A percentile compares a stretch with the other conserved stretches of the same genome.
Conservation (phyloP, 2,113 vertebrate genomes). For the Panthera tigris region DNA sequence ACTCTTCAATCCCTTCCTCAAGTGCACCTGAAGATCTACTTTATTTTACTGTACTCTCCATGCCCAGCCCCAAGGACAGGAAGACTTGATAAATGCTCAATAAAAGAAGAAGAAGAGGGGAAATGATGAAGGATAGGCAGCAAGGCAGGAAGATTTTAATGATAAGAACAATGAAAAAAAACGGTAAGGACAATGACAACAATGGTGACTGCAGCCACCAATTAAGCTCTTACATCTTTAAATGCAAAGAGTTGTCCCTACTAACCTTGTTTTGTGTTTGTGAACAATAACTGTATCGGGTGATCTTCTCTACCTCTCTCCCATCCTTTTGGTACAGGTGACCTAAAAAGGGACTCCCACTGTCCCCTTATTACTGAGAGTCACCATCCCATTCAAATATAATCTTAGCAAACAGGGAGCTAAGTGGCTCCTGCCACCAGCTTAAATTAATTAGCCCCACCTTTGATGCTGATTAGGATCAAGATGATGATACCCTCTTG, state of each 20-base stretch:
- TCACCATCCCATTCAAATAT: neutral
- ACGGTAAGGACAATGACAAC: neutral
- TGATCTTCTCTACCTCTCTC: neutral
- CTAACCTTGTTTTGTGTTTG: neutral
- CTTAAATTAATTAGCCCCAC: slow-evolving; percentile 29
- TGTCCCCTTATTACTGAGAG: neutral
- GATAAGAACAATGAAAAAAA: neutral
- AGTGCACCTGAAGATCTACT: neutral
- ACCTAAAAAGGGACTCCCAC: neutral
- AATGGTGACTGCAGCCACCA: neutral
- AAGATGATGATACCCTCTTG: neutral
- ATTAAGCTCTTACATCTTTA: neutral
- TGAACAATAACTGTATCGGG: neutral
- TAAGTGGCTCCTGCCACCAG: slow-evolving; percentile 3
- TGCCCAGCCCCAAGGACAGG: neutral
- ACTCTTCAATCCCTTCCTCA: neutral
- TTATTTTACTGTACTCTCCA: neutral
- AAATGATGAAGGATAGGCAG: neutral
- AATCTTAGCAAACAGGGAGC: neutral
- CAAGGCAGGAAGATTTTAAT: neutral
- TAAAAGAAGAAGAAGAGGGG: neutral
- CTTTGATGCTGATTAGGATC: neutral
- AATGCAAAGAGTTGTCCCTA: neutral
- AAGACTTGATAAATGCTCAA: neutral
- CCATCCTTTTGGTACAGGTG: neutral